Evolutionary conservation across 2,797 vertebrate genomes (phyloP).

Genomic region (Smutsia gigantea): DNA sequence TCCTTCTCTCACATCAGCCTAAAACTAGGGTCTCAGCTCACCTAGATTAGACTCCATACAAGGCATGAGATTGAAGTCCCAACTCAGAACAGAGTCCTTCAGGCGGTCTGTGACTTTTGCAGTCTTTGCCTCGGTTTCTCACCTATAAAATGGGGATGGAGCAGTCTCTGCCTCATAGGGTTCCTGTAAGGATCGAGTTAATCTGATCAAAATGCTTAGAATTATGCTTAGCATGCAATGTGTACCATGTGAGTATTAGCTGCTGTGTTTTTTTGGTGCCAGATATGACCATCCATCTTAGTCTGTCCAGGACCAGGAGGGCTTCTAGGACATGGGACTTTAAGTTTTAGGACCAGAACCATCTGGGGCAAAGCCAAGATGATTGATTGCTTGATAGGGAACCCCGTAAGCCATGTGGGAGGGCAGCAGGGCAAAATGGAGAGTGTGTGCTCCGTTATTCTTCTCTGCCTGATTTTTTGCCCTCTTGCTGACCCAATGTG

Average conservation of each 20-base stretch:
- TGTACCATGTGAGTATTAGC: accelerated
- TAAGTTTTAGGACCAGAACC: background rate
- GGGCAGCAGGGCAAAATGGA: background rate
- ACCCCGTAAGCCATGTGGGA: no score
- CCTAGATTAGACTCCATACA: no score
- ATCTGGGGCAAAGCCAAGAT: background rate
- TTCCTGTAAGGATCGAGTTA: background rate
- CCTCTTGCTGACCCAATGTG: background rate
- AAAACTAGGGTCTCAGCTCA: background rate
- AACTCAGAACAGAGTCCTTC: background rate
- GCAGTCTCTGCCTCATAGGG: background rate
- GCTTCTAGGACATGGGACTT: background rate
- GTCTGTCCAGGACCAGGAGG: background rate
- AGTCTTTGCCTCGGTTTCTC: background rate
- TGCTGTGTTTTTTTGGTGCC: background rate
- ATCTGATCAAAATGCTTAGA: background rate
- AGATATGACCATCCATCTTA: accelerated
- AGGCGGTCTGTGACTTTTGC: background rate
- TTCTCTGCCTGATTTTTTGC: background rate
- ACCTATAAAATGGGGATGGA: background rate
- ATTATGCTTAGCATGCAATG: background rate
- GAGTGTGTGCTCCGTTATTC: accelerated
- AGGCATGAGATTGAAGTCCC: background rate
- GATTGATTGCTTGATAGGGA: accelerated
- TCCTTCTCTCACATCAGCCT: background rate